Percentiles rank a stretch among this genome's conserved stretches.
These are phyloP conservation scores for Scalopus aquaticus DNA, from an alignment of 2,113 vertebrate species.

Conservation along the genomic window DNA sequence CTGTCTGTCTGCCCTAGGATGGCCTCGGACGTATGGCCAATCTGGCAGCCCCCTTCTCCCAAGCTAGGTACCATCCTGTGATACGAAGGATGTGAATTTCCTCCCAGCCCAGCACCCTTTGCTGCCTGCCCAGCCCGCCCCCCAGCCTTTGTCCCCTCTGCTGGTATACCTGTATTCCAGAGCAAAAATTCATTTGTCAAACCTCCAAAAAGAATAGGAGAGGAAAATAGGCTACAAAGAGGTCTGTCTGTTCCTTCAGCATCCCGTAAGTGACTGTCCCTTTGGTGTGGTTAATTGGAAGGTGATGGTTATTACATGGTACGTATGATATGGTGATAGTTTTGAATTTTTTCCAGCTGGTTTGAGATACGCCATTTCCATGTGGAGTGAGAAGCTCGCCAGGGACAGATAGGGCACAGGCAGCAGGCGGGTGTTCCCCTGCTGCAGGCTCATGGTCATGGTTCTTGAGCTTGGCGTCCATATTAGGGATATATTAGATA, in stretches of 20 bases:
- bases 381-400: not conserved
- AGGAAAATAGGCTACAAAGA: not conserved
- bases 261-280: not conserved
- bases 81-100: not conserved
- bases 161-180: not conserved
- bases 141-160: not conserved
- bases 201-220: not conserved
- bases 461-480: not conserved
- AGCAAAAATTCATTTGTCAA: not conserved
- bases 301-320: not conserved
- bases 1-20: not conserved
- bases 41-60: not conserved
- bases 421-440: not conserved
- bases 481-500: not conserved
- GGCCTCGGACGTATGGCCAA: not conserved
- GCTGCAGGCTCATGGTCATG: not conserved
- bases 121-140: not conserved
- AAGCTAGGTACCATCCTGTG: not conserved
- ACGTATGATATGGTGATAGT: not conserved
- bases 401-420: not conserved
- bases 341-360: not conserved
- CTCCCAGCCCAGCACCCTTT: not conserved
- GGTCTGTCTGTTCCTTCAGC: not conserved
- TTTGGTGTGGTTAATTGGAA: not conserved
- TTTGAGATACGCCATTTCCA: not conserved